A percentile compares a stretch with the other conserved stretches of the same genome.
phyloP scores from a whole-genome alignment of 2,888 invertebrate genomes.

The Catocala nupta region DNA sequence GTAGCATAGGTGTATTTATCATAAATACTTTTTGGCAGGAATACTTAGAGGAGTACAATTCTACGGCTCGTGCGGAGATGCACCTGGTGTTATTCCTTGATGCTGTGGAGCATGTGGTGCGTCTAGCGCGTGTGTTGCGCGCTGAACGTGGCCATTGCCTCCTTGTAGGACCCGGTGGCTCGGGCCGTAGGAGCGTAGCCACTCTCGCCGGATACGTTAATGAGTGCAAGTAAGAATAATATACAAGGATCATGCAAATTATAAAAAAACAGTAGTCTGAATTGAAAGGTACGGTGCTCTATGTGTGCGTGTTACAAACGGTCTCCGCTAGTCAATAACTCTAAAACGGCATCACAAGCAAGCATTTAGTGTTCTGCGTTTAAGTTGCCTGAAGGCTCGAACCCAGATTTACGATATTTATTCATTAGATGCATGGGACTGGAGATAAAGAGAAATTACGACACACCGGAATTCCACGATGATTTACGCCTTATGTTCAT shows the following conservation, averaged over 20 bases:
- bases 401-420: too few relatives aligned
- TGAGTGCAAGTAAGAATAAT: conserved; percentile 89
- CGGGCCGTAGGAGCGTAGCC: conserved; percentile 96
- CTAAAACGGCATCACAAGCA: too few relatives aligned
- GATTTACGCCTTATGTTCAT: conserved; percentile 94
- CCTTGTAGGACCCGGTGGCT: conserved; percentile 95
- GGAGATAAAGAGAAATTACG: conserved; percentile 94
- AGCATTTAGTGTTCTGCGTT: too few relatives aligned
- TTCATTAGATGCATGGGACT: conserved; percentile 93
- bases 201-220: conserved; percentile 94
- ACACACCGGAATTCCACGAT: conserved; percentile 93
- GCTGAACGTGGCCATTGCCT: conserved; percentile 96
- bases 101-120: conserved; percentile 95
- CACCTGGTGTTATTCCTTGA: conserved; percentile 95
- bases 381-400: too few relatives aligned
- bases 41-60: conserved; percentile 95
- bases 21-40: conserved; percentile 81
- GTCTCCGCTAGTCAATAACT: too few relatives aligned
- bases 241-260: neutral
- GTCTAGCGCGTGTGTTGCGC: conserved; percentile 93
- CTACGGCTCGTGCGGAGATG: conserved; percentile 92
- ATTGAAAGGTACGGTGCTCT: too few relatives aligned
- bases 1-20: too few relatives aligned
- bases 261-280: too few relatives aligned
- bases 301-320: too few relatives aligned